Base-by-base conservation (phyloP, 2,888 invertebrate species). In the Agonopterix subpropinquella region DNA sequence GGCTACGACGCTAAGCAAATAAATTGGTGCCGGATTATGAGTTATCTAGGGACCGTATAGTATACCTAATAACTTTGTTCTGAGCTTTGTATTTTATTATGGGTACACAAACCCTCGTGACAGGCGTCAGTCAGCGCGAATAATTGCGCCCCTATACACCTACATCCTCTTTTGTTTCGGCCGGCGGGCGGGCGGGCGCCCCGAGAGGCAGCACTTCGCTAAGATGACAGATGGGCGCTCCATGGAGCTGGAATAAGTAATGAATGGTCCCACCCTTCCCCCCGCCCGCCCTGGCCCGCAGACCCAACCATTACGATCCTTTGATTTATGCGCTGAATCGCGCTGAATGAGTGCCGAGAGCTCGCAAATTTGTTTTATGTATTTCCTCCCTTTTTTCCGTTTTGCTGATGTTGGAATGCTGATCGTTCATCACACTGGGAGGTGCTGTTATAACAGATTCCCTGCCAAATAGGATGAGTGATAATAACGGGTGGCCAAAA, bases 261-360 rank as follows among this genome's bases (percentile, higher is more conserved):
- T 48, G 52, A 44, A 47, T 41, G 28, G 28, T 28, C 28, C 28
- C 28, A 28, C 28, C 5, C 28, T 18, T 28, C 36, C 48, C 18
- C 13, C 42, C 47, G 44, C 53, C 49, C 49, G 53, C 59, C 64
- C 61, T 67, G 61, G 62, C 54, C 49, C 51, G 47, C 53, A 53
- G 50, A 28, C 28, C 28, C 28, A 1, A 28, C 28, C 28, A 28
- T 28, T 28, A 28, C 28, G 28, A 28, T 28, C 41, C 63, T 64
- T 62, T 68, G 70, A 72, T 70, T 69, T 65, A 66, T 60, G 60
- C 53, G 45, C 49, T 51, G 51, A 64, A 62, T 61, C 53, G 45
- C 56, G 50, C 56, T 53, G 55, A 54, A 59, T 59, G 58, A 60
- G 57, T 57, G 47, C 53, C 50, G 45, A 50, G 44, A 49, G 55